These are phyloP conservation scores for Drosophila longiperda DNA, from an alignment of 2,888 invertebrate genomes.

Conservation along the genomic window DNA sequence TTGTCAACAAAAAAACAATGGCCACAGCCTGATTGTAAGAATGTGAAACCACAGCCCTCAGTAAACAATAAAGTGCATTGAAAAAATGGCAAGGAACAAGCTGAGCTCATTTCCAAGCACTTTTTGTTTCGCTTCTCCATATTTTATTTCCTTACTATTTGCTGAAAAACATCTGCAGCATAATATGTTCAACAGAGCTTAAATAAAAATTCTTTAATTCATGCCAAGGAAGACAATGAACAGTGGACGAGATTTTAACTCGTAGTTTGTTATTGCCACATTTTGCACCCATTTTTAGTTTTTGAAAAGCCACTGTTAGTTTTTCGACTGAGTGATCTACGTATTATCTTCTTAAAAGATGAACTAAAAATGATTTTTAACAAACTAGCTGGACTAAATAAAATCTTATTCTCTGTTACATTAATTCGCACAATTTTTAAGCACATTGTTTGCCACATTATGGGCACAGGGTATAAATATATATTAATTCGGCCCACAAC, in stretches of 20 bases:
- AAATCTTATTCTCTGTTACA: neutral
- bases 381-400: no score
- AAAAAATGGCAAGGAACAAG: neutral
- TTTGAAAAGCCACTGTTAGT: neutral
- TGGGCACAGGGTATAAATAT: neutral
- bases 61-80: conserved; percentile 17
- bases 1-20: conserved; percentile 42
- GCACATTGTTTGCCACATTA: no score
- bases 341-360: neutral
- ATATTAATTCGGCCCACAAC: conserved; percentile 19
- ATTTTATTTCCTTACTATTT: conserved; percentile 1
- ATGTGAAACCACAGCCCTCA: conserved; percentile 22
- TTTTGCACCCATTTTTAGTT: conserved; percentile 7
- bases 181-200: conserved; percentile 38
- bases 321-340: neutral
- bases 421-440: neutral
- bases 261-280: neutral
- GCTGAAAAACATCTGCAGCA: conserved; percentile 28
- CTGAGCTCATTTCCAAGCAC: neutral
- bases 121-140: neutral
- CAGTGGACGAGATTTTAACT: conserved; percentile 14
- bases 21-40: conserved; percentile 21
- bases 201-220: conserved; percentile 19
- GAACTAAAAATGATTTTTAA: neutral
- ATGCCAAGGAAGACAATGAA: conserved; percentile 55